phyloP scores from a whole-genome alignment of 1,140 invertebrate genomes.

The Bombus fervidus region DNA sequence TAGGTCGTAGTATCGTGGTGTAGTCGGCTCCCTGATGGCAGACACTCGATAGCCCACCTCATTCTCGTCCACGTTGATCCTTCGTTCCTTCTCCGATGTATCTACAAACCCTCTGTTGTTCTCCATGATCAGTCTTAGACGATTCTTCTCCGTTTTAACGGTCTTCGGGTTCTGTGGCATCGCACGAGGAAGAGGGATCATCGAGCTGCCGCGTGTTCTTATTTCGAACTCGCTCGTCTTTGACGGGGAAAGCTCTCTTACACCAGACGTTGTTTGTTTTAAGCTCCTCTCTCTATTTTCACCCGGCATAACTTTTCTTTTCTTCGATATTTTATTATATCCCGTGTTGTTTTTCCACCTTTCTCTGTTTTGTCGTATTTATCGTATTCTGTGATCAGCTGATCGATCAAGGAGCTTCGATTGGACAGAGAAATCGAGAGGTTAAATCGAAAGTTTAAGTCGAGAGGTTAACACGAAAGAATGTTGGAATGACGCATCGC shows the following conservation, averaged over 20 bases:
- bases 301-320: constrained; percentile 37
- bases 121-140: constrained; percentile 69
- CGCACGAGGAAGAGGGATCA: constrained; percentile 74
- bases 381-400: background rate
- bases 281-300: constrained; percentile 20
- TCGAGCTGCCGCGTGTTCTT: constrained; percentile 47
- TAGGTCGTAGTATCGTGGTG: constrained; percentile 22
- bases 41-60: constrained; percentile 37
- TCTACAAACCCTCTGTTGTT: constrained; percentile 50
- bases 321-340: background rate
- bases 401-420: background rate
- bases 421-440: background rate
- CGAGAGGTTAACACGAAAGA: background rate
- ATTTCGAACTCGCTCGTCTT: constrained; percentile 31
- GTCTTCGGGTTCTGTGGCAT: constrained; percentile 66
- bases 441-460: background rate
- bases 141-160: constrained; percentile 76
- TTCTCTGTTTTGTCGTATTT: background rate
- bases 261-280: background rate
- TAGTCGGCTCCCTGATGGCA: background rate
- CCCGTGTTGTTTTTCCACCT: background rate
- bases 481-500: constrained; percentile 12
- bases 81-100: constrained; percentile 65
- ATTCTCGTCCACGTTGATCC: constrained; percentile 42
- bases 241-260: constrained; percentile 8